phyloP scores from a whole-genome alignment of 1,140 invertebrate species.

The Drosophila guanche region DNA sequence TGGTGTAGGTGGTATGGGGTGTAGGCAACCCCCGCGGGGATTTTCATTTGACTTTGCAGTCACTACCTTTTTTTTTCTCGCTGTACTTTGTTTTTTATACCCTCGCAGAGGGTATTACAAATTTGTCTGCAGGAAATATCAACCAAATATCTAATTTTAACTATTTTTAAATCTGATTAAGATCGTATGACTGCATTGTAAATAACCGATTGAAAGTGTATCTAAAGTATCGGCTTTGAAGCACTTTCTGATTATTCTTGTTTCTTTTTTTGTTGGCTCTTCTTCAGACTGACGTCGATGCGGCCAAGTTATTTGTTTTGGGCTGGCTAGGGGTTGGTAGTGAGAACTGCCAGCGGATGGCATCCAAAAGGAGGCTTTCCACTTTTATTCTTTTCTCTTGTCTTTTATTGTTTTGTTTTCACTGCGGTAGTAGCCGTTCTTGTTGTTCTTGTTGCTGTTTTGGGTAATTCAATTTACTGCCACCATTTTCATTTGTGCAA shows the following conservation, averaged over 20 bases:
- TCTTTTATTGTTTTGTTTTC: conserved; percentile 78
- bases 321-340: neutral
- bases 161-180: too few relatives aligned
- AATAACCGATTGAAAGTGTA: conserved; percentile 1
- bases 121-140: too few relatives aligned
- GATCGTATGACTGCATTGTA: too few relatives aligned
- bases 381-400: conserved; percentile 59
- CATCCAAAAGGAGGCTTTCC: conserved; percentile 44
- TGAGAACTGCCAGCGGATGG: neutral
- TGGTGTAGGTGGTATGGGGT: conserved; percentile 20
- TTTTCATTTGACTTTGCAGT: conserved; percentile 77
- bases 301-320: conserved; percentile 58
- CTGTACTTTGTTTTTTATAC: conserved; percentile 1
- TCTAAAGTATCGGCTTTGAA: neutral
- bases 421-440: conserved; percentile 60
- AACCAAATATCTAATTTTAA: too few relatives aligned
- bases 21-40: conserved; percentile 43
- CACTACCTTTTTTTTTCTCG: conserved; percentile 36
- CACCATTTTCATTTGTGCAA: conserved; percentile 78
- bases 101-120: too few relatives aligned
- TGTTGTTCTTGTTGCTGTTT: conserved; percentile 45
- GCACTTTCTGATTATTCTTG: neutral
- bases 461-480: conserved; percentile 79
- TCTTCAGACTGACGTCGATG: conserved; percentile 16
- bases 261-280: conserved; percentile 2